These are phyloP conservation scores for Temnopleurus reevesii DNA, from an alignment of 53 echinoderm and acorn worm genomes.

Conservation along the genomic window DNA sequence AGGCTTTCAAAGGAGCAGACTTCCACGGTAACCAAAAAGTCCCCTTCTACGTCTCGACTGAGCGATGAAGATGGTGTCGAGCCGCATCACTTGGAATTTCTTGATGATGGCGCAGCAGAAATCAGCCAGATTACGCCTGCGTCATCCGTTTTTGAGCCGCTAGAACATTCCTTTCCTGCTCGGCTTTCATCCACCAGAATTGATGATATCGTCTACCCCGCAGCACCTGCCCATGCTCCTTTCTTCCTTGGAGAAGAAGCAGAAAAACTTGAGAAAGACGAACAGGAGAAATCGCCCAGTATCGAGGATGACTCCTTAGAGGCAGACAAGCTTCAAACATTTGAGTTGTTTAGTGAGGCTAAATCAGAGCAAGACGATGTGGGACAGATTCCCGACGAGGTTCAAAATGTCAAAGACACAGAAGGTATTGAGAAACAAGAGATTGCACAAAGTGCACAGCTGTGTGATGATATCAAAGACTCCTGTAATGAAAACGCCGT, in stretches of 20 bases:
- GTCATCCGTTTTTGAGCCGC: not conserved
- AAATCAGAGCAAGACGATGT: not conserved
- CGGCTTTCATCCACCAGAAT: conserved; percentile 17
- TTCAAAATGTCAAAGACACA: too few species aligned
- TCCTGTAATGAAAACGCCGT: not conserved
- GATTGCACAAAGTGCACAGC: too few species aligned
- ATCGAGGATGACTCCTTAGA: conserved; percentile 45
- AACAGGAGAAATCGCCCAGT: not conserved
- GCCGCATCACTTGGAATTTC: not conserved
- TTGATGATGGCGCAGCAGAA: not conserved
- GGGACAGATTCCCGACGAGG: too few species aligned
- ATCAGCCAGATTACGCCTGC: conserved; percentile 10
- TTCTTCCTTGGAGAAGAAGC: not conserved
- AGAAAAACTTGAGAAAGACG: not conserved
- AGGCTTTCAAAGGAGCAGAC: conserved; percentile 41
- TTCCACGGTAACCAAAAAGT: conserved; percentile 27
- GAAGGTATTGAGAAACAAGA: too few species aligned
- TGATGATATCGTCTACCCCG: conserved; percentile 20
- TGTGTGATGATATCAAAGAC: not conserved
- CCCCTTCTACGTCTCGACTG: not conserved
- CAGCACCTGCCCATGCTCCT: not conserved
- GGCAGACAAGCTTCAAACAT: not conserved
- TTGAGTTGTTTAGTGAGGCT: not conserved
- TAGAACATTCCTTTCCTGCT: not conserved
- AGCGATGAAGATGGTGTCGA: not conserved